A percentile compares a stretch with the other conserved stretches of the same genome.
Evolutionary conservation across 2,113 vertebrate genomes (phyloP).

Genomic region (Microtus ochrogaster): DNA sequence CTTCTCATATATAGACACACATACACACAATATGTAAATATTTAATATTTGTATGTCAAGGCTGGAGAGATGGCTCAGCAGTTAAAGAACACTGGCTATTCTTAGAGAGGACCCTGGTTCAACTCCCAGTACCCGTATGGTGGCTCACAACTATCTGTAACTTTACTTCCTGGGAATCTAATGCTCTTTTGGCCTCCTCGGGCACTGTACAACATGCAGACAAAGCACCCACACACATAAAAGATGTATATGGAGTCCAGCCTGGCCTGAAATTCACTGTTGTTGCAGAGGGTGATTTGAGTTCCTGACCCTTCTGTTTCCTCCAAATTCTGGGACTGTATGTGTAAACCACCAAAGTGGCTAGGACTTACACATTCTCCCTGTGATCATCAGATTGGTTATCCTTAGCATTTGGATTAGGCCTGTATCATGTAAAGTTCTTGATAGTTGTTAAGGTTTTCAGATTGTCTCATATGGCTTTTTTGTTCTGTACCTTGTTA

Average conservation of each 20-base stretch:
- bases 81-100: background rate
- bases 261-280: background rate
- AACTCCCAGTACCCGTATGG: background rate
- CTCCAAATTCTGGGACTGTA: background rate
- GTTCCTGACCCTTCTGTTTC: background rate
- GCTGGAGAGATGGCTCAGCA: background rate
- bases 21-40: background rate
- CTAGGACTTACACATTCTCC: background rate
- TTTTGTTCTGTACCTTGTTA: conserved; percentile 1
- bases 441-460: background rate
- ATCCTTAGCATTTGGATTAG: conserved; percentile 1
- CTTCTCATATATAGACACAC: background rate
- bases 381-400: background rate
- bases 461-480: background rate
- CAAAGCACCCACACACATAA: background rate
- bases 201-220: background rate
- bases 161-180: background rate
- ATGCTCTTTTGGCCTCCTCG: background rate
- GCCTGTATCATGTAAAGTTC: background rate
- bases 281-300: background rate
- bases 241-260: background rate
- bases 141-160: background rate
- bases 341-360: background rate
- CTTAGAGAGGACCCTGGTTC: background rate
- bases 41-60: background rate